Evolutionary conservation across 2,113 vertebrate species (phyloP).

Genomic region (Peromyscus maniculatus): DNA sequence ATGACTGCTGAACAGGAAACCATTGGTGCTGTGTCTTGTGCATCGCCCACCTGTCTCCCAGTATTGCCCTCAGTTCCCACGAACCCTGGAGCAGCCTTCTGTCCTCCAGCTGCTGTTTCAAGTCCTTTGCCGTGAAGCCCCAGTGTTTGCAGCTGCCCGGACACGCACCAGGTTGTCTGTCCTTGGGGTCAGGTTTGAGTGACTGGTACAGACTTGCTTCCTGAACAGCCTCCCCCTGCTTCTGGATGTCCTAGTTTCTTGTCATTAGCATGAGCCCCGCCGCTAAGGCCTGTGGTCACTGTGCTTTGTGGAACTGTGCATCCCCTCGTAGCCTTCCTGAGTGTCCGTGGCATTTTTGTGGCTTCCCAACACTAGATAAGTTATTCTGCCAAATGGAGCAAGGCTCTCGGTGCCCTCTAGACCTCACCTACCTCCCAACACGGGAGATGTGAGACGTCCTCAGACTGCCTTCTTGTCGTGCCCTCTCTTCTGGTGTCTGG

Average conservation of each 20-base stretch:
- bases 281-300: constrained; percentile 64
- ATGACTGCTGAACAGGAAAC: constrained; percentile 72
- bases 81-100: constrained; percentile 37
- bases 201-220: constrained; percentile 5
- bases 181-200: not conserved
- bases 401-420: constrained; percentile 52
- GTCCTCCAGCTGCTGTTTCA: constrained; percentile 15
- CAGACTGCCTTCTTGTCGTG: not conserved
- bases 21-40: constrained; percentile 75
- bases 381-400: constrained; percentile 66
- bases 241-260: constrained; percentile 39
- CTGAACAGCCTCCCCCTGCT: constrained; percentile 6
- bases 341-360: constrained; percentile 70
- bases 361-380: constrained; percentile 65
- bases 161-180: not conserved
- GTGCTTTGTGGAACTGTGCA: constrained; percentile 68
- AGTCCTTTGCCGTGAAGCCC: not conserved
- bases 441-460: constrained; percentile 32
- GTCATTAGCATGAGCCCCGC: constrained; percentile 62
- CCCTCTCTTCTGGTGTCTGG: not conserved
- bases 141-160: constrained; percentile 8
- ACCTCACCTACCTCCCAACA: constrained; percentile 3
- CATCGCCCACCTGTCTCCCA: constrained; percentile 28
- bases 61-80: not conserved
- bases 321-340: constrained; percentile 19